A percentile compares a stretch with the other conserved stretches of the same genome.
These are phyloP conservation scores for Diploscapter pachys DNA, from an alignment of 1,140 invertebrate species.

Conservation along the genomic window DNA sequence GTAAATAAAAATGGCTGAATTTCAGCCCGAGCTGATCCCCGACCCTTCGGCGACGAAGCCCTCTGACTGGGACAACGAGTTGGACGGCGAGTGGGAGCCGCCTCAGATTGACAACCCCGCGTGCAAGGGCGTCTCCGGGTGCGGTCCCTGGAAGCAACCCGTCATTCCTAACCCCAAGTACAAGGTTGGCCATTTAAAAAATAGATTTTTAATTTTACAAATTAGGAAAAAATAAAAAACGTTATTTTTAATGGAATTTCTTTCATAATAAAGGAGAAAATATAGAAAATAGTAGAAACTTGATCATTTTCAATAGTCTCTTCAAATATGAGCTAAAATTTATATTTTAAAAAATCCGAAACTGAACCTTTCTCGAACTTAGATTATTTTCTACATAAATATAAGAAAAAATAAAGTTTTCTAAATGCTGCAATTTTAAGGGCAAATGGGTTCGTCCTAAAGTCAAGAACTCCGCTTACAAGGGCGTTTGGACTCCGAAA, in stretches of 20 bases:
- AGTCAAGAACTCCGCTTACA: slow-evolving; percentile 73
- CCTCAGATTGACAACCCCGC: slow-evolving; percentile 84
- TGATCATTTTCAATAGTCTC: background rate
- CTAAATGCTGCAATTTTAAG: slow-evolving; percentile 70
- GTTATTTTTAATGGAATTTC: background rate
- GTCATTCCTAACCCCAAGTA: slow-evolving; percentile 39
- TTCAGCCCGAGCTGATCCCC: slow-evolving; percentile 72
- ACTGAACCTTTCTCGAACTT: background rate
- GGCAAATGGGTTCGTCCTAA: slow-evolving; percentile 85
- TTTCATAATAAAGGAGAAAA: background rate
- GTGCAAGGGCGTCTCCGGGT: slow-evolving; percentile 79
- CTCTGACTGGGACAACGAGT: slow-evolving; percentile 85
- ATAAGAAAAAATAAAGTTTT: background rate
- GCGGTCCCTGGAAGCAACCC: slow-evolving; percentile 78
- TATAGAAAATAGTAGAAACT: background rate
- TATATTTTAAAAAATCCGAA: background rate
- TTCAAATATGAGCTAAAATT: background rate
- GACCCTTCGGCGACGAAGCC: slow-evolving; percentile 84
- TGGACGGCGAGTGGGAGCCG: slow-evolving; percentile 97
- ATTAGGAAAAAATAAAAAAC: no score
- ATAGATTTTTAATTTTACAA: background rate
- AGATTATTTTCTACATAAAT: background rate
- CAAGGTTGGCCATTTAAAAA: slow-evolving; percentile 51
- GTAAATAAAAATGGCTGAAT: no score
- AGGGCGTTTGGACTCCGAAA: slow-evolving; percentile 80